phyloP scores from a whole-genome alignment of 2,797 vertebrate species.

The Okamejei kenojei region DNA sequence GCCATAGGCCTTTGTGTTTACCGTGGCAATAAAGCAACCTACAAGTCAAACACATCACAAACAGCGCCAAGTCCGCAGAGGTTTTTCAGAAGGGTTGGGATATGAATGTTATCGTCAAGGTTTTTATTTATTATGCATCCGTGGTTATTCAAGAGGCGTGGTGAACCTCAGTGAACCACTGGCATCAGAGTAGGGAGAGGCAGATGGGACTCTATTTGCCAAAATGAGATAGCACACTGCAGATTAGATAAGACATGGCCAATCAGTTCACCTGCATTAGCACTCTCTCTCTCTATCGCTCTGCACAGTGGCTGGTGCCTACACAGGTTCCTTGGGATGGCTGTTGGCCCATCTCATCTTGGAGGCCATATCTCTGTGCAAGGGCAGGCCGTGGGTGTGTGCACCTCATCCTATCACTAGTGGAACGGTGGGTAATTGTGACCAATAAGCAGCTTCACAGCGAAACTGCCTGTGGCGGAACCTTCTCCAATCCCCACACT shows the following conservation, averaged over 20 bases:
- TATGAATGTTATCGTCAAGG: not conserved
- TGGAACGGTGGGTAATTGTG: not conserved
- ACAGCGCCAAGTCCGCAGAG: not conserved
- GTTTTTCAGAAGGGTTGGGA: not conserved
- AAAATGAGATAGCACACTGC: too few species aligned
- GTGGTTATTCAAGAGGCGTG: not conserved
- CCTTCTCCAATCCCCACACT: not conserved
- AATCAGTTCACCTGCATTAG: too few species aligned
- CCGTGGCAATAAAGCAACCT: not conserved
- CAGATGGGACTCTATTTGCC: not conserved
- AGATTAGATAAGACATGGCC: too few species aligned
- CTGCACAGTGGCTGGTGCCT: too few species aligned
- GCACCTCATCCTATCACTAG: not conserved
- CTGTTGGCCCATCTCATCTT: too few species aligned
- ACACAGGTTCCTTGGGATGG: too few species aligned
- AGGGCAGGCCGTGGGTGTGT: not conserved
- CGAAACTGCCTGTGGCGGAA: not conserved
- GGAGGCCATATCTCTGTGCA: too few species aligned
- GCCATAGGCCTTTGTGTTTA: not conserved
- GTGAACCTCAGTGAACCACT: not conserved
- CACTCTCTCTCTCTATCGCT: too few species aligned
- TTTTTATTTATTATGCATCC: not conserved
- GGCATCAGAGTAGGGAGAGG: not conserved
- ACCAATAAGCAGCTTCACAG: not conserved
- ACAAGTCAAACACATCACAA: not conserved